These are phyloP conservation scores for Argopecten irradians DNA, from an alignment of 1,140 invertebrate genomes.

Conservation along the genomic window DNA sequence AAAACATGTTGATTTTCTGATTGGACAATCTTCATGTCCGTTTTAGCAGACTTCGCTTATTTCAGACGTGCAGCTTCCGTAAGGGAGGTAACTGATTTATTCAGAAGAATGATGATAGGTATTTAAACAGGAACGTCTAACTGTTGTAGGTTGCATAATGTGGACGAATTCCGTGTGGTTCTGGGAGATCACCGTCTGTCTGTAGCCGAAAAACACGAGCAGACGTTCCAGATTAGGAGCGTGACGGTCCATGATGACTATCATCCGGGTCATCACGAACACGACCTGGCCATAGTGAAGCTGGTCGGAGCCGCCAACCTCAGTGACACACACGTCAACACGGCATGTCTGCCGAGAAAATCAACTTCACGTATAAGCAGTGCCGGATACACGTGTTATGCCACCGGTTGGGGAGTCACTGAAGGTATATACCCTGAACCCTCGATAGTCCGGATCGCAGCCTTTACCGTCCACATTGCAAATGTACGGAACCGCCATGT, in stretches of 20 bases:
- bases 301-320: constrained; percentile 33
- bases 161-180: constrained; percentile 36
- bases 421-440: not conserved
- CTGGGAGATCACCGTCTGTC: constrained; percentile 35
- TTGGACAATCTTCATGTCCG: too few species aligned
- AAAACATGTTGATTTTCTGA: too few species aligned
- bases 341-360: constrained; percentile 25
- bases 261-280: constrained; percentile 33
- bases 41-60: too few species aligned
- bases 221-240: constrained; percentile 36
- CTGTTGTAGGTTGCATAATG: constrained; percentile 37
- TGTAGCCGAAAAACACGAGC: constrained; percentile 35
- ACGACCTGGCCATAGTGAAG: constrained; percentile 52
- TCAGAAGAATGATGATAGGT: not conserved
- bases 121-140: too few species aligned
- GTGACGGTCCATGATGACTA: constrained; percentile 46
- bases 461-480: not conserved
- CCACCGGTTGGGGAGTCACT: constrained; percentile 25
- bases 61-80: not conserved
- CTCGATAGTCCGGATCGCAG: not conserved
- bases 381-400: constrained; percentile 27
- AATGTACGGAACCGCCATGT: not conserved
- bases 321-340: constrained; percentile 32
- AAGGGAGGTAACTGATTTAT: not conserved
- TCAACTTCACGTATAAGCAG: not conserved